Percentiles rank a stretch among this genome's conserved stretches.
phyloP scores from a whole-genome alignment of 2,113 vertebrate species.

The Micronisus gabar region DNA sequence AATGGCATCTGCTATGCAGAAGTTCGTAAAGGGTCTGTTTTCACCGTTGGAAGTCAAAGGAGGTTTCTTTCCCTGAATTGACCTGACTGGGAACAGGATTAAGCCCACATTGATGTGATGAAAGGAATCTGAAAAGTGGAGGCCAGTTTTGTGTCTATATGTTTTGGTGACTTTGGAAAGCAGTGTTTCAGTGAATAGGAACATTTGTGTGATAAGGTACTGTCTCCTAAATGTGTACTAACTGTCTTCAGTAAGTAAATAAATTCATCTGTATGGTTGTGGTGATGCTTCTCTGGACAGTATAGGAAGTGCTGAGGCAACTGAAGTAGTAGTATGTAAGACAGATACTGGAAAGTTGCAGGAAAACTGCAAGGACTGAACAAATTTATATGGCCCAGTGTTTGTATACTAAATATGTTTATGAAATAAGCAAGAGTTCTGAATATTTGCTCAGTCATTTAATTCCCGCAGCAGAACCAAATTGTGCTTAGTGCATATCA shows the following conservation, averaged over 20 bases:
- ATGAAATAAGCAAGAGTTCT: background rate
- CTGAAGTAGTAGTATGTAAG: background rate
- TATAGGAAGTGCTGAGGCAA: background rate
- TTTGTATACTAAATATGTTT: background rate
- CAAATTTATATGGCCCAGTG: background rate
- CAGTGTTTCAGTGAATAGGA: background rate
- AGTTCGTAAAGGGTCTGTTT: background rate
- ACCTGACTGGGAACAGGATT: background rate
- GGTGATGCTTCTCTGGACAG: background rate
- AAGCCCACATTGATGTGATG: background rate
- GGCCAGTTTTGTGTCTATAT: background rate
- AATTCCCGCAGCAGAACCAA: background rate
- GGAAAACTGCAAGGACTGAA: background rate
- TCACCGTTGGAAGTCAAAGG: background rate
- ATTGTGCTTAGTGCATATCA: fast-evolving
- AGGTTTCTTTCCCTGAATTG: background rate
- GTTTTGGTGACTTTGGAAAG: background rate
- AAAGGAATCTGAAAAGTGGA: background rate
- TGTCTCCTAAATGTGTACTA: background rate
- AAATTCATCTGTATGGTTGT: background rate
- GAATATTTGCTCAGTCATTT: background rate
- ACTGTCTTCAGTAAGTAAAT: background rate
- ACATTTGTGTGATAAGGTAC: background rate
- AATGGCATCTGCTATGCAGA: background rate
- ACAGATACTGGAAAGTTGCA: background rate